Percentiles rank a stretch among this genome's conserved stretches.
Conservation (phyloP, 53 echinoderm and acorn worm species). For the Temnopleurus reevesii region DNA sequence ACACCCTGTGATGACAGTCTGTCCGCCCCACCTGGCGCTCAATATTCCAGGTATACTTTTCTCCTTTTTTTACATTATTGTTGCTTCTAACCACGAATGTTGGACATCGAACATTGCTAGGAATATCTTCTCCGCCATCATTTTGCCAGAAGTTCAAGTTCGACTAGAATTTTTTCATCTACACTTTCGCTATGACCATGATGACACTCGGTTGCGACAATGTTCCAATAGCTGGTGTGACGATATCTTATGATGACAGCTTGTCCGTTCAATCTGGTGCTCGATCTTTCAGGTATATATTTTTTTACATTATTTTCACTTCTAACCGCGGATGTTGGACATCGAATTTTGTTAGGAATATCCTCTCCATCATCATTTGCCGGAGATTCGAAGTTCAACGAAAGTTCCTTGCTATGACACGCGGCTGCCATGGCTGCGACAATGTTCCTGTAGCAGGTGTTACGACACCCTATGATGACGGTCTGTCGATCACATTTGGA, state of each 20-base stretch:
- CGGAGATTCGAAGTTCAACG: slow-evolving; percentile 28
- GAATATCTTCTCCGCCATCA: slow-evolving; percentile 17
- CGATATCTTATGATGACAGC: too few species aligned
- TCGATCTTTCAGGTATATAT: not conserved
- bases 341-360: slow-evolving; percentile 8
- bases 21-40: not conserved
- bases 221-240: too few species aligned
- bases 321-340: slow-evolving; percentile 20
- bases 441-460: slow-evolving; percentile 71
- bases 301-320: not conserved
- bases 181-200: slow-evolving; percentile 5
- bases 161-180: not conserved
- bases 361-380: slow-evolving; percentile 23
- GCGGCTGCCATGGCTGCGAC: slow-evolving; percentile 67
- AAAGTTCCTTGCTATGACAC: too few species aligned
- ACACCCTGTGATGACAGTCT: not conserved
- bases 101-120: slow-evolving; percentile 25
- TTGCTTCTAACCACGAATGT: not conserved
- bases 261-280: not conserved
- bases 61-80: too few species aligned
- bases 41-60: not conserved
- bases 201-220: slow-evolving; percentile 7
- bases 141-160: slow-evolving; percentile 21
- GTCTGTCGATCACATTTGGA: not conserved
- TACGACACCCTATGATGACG: slow-evolving; percentile 16